A percentile compares a stretch with the other conserved stretches of the same genome.
Evolutionary conservation across 2,888 invertebrate species (phyloP).

Genomic region (Pseudococcus viburni): DNA sequence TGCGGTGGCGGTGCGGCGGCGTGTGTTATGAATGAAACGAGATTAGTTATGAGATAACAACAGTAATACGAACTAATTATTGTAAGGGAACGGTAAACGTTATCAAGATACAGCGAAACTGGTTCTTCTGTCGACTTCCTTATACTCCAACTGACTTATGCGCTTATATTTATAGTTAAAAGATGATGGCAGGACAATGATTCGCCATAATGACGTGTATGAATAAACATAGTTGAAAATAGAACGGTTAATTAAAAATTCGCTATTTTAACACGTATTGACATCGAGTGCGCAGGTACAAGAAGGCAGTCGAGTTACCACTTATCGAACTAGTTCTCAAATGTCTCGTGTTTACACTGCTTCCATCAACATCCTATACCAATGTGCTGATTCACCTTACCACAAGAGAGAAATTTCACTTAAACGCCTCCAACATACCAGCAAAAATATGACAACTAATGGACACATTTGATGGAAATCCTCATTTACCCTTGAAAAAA

Average conservation of each 20-base stretch:
- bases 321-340: slow-evolving; percentile 9
- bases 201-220: slow-evolving; percentile 42
- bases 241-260: slow-evolving; percentile 51
- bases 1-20: background rate
- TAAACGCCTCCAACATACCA: background rate
- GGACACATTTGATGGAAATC: background rate
- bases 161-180: background rate
- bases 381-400: background rate
- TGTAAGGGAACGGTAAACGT: slow-evolving; percentile 13
- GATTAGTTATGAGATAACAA: slow-evolving; percentile 28
- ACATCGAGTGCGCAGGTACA: background rate
- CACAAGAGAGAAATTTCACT: background rate
- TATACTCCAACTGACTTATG: background rate
- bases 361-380: background rate
- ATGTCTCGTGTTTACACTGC: slow-evolving; percentile 22
- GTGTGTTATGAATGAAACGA: slow-evolving; percentile 54
- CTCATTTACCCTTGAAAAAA: background rate
- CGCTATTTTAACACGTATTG: slow-evolving; percentile 19
- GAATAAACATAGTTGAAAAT: slow-evolving; percentile 38
- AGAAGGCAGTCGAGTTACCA: background rate
- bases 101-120: background rate
- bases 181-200: slow-evolving; percentile 24
- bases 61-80: slow-evolving; percentile 48
- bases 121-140: slow-evolving; percentile 37
- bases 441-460: background rate